Evolutionary conservation across 30 jellyfish, hydroid and myxozoan species (phyloP), one percentile per base, ranked within the genome.

Genomic region (Pelagia noctiluca): DNA sequence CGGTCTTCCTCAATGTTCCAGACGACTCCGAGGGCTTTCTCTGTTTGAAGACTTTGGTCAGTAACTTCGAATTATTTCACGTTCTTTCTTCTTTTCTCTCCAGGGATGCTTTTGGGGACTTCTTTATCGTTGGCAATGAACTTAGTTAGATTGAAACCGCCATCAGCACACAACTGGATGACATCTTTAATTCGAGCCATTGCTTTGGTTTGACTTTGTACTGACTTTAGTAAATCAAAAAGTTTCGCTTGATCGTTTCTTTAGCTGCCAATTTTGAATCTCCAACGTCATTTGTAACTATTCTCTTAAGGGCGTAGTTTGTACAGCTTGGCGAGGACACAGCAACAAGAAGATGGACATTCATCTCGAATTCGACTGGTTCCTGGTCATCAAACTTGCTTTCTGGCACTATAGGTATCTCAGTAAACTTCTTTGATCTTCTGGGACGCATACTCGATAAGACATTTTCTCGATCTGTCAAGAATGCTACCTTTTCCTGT

Each of bases 141-240:
- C 64, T 80, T 80, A 11, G 91, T 80, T 8, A 80, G 91, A 42
- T 65, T 69, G 87, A 80, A 80, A 16, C 91, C 91, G 13, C 88
- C 91, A n/a, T 32, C 25, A 19, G 30, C 46, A 31, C 71, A 66
- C 52, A 64, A 12, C n/a, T 33, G 38, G 37, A 35, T 65, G 61
- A 80, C 76, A 13, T 29, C 79, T 38, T 35, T 77, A 5, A 57
- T 38, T 16, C 57, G 65, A 22, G 68, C 0, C 38, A 57, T 46
- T 35, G 85, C 89, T 36, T 35, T 22, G 24, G 64, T 46, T 61
- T 34, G 36, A 33, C 32, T 37, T 78, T 74, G 63, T 5, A 53
- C 65, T 12, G 69, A 78, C 35, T 80, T 63, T 52, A 80, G 38
- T 3, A 30, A 35, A 42, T 80, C 88, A 32, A 80, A 64, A 80